Evolutionary conservation across 2,113 vertebrate genomes (phyloP).

Genomic region (Argyrosomus japonicus): DNA sequence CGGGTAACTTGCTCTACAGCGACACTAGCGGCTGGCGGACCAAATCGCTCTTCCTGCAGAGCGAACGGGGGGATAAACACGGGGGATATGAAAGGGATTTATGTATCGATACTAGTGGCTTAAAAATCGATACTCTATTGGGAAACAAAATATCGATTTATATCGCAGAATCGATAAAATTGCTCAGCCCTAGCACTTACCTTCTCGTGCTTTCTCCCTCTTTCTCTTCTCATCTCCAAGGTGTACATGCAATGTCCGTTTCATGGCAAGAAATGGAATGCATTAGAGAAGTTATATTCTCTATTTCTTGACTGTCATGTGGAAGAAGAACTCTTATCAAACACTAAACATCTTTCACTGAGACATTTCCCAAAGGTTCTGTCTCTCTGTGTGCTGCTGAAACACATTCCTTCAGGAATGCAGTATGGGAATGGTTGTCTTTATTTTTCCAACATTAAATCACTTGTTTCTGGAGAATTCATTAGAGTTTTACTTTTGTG

Average conservation of each 20-base stretch:
- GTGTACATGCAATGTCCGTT: constrained; percentile 84
- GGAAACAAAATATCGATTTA: too few relatives aligned
- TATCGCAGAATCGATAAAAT: too few relatives aligned
- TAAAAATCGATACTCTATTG: too few relatives aligned
- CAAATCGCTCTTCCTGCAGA: too few relatives aligned
- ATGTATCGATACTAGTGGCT: too few relatives aligned
- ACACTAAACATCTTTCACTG: constrained; percentile 71
- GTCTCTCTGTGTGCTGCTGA: constrained; percentile 29
- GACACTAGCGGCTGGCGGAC: too few relatives aligned
- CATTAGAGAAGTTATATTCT: constrained; percentile 85
- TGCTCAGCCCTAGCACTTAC: too few relatives aligned
- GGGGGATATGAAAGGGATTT: too few relatives aligned
- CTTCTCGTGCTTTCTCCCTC: not conserved
- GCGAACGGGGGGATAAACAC: too few relatives aligned
- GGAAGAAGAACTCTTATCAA: constrained; percentile 78
- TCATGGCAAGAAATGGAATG: constrained; percentile 85
- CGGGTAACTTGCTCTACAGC: too few relatives aligned
- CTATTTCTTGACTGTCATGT: constrained; percentile 78
- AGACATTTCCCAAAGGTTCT: constrained; percentile 34
- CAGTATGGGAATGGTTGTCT: constrained; percentile 44
- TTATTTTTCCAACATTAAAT: constrained; percentile 19
- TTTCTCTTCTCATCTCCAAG: constrained; percentile 71
- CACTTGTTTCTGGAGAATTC: constrained; percentile 15
- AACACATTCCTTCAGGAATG: constrained; percentile 62
- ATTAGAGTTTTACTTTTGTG: not conserved